These are phyloP conservation scores for Popillia japonica DNA, from an alignment of 1,140 invertebrate species.

Conservation along the genomic window DNA sequence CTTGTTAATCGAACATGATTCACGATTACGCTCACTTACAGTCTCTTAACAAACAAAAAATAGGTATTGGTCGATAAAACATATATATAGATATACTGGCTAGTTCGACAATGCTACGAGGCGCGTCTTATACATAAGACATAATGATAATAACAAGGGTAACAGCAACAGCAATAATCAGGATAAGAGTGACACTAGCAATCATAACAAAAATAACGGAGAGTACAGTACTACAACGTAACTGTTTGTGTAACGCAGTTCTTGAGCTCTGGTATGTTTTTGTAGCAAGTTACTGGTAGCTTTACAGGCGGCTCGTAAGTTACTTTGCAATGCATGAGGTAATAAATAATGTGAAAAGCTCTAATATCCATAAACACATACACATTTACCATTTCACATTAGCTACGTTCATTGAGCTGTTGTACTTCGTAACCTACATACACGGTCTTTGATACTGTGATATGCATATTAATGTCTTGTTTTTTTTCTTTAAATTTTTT, in stretches of 20 bases:
- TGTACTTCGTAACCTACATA: conserved; percentile 2
- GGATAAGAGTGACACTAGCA: too few relatives aligned
- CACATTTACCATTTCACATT: background rate
- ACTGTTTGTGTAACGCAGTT: too few relatives aligned
- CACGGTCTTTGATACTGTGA: background rate
- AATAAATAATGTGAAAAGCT: conserved; percentile 28
- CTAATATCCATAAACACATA: conserved; percentile 1
- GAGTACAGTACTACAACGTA: too few relatives aligned
- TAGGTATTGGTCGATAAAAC: background rate
- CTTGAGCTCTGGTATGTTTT: background rate
- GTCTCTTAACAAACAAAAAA: background rate
- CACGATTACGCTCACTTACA: background rate
- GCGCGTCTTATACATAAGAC: too few relatives aligned
- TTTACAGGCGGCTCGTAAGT: background rate
- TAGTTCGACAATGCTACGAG: too few relatives aligned
- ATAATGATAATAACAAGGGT: too few relatives aligned
- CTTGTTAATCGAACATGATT: conserved; percentile 21
- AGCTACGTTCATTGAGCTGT: background rate
- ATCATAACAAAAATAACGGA: too few relatives aligned
- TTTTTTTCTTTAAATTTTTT: too few relatives aligned
- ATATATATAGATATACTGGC: background rate
- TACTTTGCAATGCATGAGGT: conserved; percentile 17
- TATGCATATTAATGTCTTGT: too few relatives aligned
- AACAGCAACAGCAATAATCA: too few relatives aligned
- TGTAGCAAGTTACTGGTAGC: background rate